phyloP scores from a whole-genome alignment of 2,113 vertebrate species.

The Entelurus aequoreus region DNA sequence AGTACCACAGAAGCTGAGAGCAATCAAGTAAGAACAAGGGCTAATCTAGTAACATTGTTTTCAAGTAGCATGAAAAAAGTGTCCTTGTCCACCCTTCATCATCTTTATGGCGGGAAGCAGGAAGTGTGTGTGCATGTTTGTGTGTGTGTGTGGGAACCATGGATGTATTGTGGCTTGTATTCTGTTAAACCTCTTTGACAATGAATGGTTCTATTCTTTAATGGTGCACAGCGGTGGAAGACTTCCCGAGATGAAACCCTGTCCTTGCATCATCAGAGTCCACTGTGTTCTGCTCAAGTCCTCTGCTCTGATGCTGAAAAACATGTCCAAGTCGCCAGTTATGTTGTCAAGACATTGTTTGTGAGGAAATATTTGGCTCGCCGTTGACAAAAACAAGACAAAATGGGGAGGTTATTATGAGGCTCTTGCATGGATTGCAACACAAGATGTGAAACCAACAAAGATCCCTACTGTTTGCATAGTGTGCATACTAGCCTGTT shows the following conservation, averaged over 20 bases:
- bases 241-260: conserved; percentile 27
- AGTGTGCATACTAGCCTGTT: no score
- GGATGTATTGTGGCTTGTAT: not conserved
- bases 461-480: no score
- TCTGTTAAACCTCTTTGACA: not conserved
- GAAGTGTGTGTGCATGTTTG: not conserved
- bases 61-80: not conserved
- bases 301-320: conserved; percentile 8
- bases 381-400: not conserved
- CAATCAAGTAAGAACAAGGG: conserved; percentile 74
- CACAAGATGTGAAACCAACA: not conserved
- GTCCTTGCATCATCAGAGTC: conserved; percentile 17
- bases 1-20: conserved; percentile 64
- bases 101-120: not conserved
- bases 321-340: not conserved
- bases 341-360: not conserved
- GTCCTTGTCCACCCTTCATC: not conserved
- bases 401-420: not conserved
- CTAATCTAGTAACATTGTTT: not conserved
- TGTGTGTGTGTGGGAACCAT: not conserved
- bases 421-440: not conserved
- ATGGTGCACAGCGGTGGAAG: conserved; percentile 7
- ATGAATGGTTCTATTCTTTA: conserved; percentile 39
- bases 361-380: not conserved
- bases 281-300: conserved; percentile 35